Conservation (phyloP, 2,888 invertebrate species). For the Cephalotes varians region DNA sequence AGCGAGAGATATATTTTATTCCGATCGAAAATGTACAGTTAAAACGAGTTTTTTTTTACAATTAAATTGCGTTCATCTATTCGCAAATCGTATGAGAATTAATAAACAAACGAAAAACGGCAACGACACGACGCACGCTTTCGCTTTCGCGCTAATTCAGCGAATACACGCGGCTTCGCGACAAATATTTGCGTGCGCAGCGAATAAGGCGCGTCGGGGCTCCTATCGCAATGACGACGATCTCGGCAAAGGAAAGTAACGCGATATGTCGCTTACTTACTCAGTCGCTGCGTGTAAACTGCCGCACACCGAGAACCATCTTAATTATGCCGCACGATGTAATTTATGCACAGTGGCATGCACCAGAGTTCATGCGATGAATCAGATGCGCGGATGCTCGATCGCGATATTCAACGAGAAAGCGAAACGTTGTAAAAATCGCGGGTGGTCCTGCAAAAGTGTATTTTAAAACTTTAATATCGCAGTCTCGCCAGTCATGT, state of each 20-base stretch:
- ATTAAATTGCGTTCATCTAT: background rate
- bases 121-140: background rate
- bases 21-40: background rate
- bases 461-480: constrained; percentile 9
- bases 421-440: constrained; percentile 4
- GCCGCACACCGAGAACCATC: background rate
- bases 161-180: constrained; percentile 27
- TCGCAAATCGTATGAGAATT: background rate
- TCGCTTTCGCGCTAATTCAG: constrained; percentile 55
- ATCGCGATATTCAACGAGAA: background rate
- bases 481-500: background rate
- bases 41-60: background rate
- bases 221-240: constrained; percentile 16
- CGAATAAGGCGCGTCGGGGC: constrained; percentile 18
- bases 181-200: constrained; percentile 41
- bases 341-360: background rate
- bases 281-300: background rate
- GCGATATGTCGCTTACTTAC: constrained; percentile 31
- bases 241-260: constrained; percentile 46
- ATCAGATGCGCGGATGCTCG: background rate
- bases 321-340: constrained; percentile 9
- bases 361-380: background rate
- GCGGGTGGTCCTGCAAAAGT: background rate
- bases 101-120: background rate
- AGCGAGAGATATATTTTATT: background rate